phyloP scores from a whole-genome alignment of 2,113 vertebrate genomes.

The Bagarius yarrelli region DNA sequence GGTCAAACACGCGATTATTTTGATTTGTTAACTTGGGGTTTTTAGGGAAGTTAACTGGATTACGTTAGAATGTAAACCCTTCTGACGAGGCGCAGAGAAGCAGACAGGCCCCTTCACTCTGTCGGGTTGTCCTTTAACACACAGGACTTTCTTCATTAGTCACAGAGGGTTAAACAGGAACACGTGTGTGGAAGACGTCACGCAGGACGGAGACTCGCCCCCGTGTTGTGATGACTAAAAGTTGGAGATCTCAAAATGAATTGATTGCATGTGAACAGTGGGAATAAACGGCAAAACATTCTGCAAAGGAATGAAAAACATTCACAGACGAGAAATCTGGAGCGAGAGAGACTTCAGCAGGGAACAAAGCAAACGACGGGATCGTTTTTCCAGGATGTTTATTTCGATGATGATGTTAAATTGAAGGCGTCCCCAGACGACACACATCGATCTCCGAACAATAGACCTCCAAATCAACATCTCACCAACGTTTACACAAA shows the following conservation, averaged over 20 bases:
- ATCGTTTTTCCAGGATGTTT: constrained; percentile 24
- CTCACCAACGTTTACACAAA: neutral
- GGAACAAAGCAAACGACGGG: neutral
- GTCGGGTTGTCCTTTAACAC: too few species aligned
- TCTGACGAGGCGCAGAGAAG: too few species aligned
- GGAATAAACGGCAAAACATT: constrained; percentile 24
- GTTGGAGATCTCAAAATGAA: constrained; percentile 30
- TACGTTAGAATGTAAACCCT: too few species aligned
- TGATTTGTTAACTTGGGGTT: too few species aligned
- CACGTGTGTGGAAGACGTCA: constrained; percentile 23
- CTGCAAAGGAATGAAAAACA: constrained; percentile 35
- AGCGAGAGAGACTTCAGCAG: neutral
- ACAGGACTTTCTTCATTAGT: neutral
- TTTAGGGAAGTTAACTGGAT: too few species aligned
- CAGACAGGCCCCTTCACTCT: too few species aligned
- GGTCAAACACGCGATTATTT: too few species aligned
- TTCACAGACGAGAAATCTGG: constrained; percentile 32
- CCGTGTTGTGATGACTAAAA: constrained; percentile 13
- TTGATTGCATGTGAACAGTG: constrained; percentile 21
- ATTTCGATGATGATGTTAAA: neutral
- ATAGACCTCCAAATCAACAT: constrained; percentile 12
- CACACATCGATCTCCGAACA: constrained; percentile 19
- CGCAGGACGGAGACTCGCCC: neutral
- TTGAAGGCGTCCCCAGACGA: constrained; percentile 6
- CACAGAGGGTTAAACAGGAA: constrained; percentile 30